A percentile compares a stretch with the other conserved stretches of the same genome.
These are phyloP conservation scores for Notolabrus celidotus DNA, from an alignment of 2,797 vertebrate genomes.

Conservation along the genomic window DNA sequence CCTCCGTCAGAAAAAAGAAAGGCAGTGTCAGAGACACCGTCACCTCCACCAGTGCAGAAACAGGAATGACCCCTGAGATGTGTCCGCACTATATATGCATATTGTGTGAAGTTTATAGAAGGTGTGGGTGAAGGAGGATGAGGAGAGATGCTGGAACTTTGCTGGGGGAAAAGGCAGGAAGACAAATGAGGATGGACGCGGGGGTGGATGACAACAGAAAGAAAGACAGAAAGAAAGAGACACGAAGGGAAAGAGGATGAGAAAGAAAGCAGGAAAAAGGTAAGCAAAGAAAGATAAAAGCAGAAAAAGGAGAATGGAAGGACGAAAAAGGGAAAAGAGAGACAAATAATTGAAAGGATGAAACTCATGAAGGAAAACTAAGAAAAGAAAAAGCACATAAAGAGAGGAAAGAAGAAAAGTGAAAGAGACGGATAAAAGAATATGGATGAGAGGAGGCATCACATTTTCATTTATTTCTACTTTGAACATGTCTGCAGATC, in stretches of 20 bases:
- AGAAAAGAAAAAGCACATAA: no score
- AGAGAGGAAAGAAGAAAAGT: no score
- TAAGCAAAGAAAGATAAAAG: no score
- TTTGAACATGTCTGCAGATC: no score
- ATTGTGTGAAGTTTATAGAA: constrained; percentile 10
- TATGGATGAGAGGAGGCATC: no score
- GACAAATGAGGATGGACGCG: not conserved
- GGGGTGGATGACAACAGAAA: not conserved
- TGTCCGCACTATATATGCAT: not conserved
- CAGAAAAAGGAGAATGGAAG: no score
- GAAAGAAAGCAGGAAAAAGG: not conserved
- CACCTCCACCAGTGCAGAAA: constrained; percentile 30
- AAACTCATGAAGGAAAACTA: no score
- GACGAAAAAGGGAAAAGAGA: not conserved
- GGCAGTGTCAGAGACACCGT: constrained; percentile 31
- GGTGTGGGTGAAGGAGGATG: constrained; percentile 2
- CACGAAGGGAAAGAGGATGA: no score
- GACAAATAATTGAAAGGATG: not conserved
- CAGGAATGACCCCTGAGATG: constrained; percentile 20
- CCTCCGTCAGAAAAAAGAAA: constrained; percentile 35
- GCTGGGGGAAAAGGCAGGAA: not conserved
- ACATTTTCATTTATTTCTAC: no score
- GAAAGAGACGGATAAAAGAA: no score
- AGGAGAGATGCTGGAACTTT: not conserved
- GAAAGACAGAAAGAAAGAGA: not conserved